Conservation (phyloP, 2,113 vertebrate species). For the Phocoena phocoena region DNA sequence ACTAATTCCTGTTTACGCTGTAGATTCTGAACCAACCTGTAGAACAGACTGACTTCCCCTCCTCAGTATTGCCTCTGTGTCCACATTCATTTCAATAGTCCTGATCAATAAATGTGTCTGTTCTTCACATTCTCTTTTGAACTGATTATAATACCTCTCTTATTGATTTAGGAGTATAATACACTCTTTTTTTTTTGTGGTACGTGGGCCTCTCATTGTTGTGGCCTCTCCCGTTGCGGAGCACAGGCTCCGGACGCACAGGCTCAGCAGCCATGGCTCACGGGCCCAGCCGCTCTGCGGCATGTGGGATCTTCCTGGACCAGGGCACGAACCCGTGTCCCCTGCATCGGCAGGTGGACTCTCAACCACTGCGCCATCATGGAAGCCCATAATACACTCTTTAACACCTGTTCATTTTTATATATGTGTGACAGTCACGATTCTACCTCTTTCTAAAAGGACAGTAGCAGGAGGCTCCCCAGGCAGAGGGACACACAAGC, state of each 20-base stretch:
- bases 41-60: neutral
- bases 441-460: neutral
- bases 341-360: too few species aligned
- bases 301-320: too few species aligned
- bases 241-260: too few species aligned
- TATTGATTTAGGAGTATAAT: neutral
- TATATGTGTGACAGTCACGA: neutral
- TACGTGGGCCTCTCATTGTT: too few species aligned
- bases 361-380: too few species aligned
- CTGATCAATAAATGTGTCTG: neutral
- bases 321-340: too few species aligned
- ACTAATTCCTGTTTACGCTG: neutral
- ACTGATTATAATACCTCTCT: neutral
- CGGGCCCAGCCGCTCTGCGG: too few species aligned
- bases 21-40: rapidly evolving
- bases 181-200: neutral
- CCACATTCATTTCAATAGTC: neutral
- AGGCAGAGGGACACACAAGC: neutral
- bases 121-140: neutral
- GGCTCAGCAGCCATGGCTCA: too few species aligned
- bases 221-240: too few species aligned
- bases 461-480: neutral
- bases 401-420: neutral
- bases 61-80: neutral
- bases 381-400: neutral